Evolutionary conservation across 2,888 invertebrate genomes (phyloP).

Genomic region (Agonopterix arenella): DNA sequence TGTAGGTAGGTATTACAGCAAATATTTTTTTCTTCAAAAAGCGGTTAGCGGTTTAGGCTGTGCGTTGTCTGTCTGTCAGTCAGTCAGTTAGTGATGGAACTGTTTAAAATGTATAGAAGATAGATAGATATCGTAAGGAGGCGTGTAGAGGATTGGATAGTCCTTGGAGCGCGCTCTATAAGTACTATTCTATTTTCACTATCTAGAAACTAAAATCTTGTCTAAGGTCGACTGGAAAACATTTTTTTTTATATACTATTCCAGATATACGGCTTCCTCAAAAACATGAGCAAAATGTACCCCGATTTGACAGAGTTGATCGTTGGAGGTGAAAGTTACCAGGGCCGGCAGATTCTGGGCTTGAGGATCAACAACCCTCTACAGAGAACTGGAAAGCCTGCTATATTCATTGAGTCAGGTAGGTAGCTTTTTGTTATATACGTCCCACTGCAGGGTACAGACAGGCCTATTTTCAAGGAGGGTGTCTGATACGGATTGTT

Average conservation of each 20-base stretch:
- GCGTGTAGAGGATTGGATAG: too few species aligned
- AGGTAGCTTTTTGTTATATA: slow-evolving; percentile 3
- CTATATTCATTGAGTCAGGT: slow-evolving; percentile 79
- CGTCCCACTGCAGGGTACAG: too few species aligned
- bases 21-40: neutral
- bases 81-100: too few species aligned
- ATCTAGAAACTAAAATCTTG: too few species aligned
- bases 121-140: too few species aligned
- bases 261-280: slow-evolving; percentile 74
- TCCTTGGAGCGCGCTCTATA: too few species aligned
- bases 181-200: too few species aligned
- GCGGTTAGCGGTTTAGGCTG: neutral
- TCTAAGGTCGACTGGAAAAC: too few species aligned
- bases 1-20: neutral
- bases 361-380: slow-evolving; percentile 62
- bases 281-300: slow-evolving; percentile 53
- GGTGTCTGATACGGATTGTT: too few species aligned
- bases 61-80: too few species aligned
- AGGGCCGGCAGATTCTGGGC: slow-evolving; percentile 78
- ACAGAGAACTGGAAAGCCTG: slow-evolving; percentile 58
- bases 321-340: slow-evolving; percentile 74
- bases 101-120: too few species aligned
- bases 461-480: too few species aligned
- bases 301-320: slow-evolving; percentile 66
- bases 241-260: neutral